Evolutionary conservation across 2,113 vertebrate genomes (phyloP).

Genomic region (Corythoichthys intestinalis): DNA sequence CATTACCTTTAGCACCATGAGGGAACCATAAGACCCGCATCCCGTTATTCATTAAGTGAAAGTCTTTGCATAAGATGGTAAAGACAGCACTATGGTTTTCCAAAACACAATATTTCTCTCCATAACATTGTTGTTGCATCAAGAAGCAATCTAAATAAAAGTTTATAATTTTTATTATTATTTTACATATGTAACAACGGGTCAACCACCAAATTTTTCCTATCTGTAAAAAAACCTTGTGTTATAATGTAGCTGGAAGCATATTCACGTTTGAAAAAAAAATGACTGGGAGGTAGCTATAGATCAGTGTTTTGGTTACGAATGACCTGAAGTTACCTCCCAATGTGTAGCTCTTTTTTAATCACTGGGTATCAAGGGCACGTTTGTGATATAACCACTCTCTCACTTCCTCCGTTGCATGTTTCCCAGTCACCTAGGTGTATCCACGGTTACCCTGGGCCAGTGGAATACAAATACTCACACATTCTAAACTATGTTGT

Average conservation of each 20-base stretch:
- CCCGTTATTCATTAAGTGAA: too few relatives aligned
- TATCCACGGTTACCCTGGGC: constrained; percentile 86
- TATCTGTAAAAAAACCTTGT: too few relatives aligned
- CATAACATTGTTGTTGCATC: neutral
- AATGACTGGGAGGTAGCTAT: neutral
- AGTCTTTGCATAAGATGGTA: neutral
- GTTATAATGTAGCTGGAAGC: too few relatives aligned
- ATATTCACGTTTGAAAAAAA: neutral
- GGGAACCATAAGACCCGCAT: too few relatives aligned
- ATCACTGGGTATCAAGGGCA: constrained; percentile 67
- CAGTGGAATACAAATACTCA: constrained; percentile 82
- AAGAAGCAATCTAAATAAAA: neutral
- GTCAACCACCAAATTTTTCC: too few relatives aligned
- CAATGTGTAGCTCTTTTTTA: constrained; percentile 52
- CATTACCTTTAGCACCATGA: neutral
- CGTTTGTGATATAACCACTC: constrained; percentile 62
- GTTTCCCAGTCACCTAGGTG: constrained; percentile 83
- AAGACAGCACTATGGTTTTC: neutral
- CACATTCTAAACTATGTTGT: constrained; percentile 31
- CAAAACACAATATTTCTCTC: neutral
- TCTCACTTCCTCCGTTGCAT: constrained; percentile 78
- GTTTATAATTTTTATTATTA: neutral
- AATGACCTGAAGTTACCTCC: constrained; percentile 65
- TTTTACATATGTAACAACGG: too few relatives aligned
- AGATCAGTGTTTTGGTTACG: constrained; percentile 30